Conservation (phyloP, 2,888 invertebrate genomes). For the Spisula subtruncata region DNA sequence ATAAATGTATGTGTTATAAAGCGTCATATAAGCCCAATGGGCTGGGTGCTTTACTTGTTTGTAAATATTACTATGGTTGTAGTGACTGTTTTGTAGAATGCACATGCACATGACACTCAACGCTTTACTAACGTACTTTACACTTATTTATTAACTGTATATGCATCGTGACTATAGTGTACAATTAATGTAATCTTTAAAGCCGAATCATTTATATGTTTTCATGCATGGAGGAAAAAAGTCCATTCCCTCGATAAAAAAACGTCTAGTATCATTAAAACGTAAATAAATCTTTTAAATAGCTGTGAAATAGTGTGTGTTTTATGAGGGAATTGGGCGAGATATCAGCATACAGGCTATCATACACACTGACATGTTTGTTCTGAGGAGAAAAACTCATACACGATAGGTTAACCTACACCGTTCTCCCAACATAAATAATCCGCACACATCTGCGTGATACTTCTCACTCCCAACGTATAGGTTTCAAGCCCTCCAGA, state of each 20-base stretch:
- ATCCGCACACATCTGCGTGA: constrained; percentile 16
- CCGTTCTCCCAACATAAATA: constrained; percentile 10
- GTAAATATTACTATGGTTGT: too few species aligned
- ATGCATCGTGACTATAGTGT: neutral
- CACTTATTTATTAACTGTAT: too few species aligned
- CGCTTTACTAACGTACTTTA: too few species aligned
- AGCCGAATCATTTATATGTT: neutral
- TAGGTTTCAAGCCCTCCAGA: constrained; percentile 32
- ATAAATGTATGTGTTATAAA: too few species aligned
- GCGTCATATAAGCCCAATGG: too few species aligned
- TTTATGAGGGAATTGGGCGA: neutral
- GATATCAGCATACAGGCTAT: neutral
- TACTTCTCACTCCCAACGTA: constrained; percentile 10
- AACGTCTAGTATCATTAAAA: neutral
- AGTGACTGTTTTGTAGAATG: too few species aligned
- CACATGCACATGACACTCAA: too few species aligned
- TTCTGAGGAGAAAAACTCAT: neutral
- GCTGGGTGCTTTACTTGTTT: too few species aligned
- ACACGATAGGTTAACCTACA: neutral
- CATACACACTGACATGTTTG: constrained; percentile 5
- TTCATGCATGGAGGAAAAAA: neutral
- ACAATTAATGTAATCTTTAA: neutral
- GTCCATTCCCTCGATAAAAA: neutral
- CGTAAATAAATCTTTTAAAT: constrained; percentile 26
- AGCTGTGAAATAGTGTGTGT: neutral